Evolutionary conservation across 2,113 vertebrate species (phyloP).

Genomic region (Hyaena hyaena): DNA sequence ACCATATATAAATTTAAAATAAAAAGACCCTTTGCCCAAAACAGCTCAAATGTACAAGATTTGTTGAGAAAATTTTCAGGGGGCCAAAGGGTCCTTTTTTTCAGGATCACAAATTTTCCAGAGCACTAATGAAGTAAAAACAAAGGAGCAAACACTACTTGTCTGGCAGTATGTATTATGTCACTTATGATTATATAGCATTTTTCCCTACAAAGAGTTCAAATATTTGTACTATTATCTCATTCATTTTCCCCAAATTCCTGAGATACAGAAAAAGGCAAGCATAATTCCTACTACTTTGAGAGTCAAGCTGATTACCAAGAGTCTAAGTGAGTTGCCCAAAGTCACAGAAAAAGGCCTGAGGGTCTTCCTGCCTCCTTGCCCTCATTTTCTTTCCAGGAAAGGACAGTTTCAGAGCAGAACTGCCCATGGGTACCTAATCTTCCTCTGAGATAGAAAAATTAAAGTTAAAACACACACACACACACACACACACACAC

Average conservation of each 20-base stretch:
- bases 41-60: neutral
- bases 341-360: neutral
- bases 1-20: neutral
- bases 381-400: neutral
- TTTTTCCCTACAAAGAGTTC: neutral
- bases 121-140: neutral
- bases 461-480: neutral
- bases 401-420: neutral
- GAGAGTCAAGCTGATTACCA: neutral
- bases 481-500: too few relatives aligned
- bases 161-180: neutral
- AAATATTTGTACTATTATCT: neutral
- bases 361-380: neutral
- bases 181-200: neutral
- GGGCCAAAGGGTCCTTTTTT: neutral
- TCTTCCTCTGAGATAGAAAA: neutral
- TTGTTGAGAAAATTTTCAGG: neutral
- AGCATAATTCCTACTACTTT: neutral
- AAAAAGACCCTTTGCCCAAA: neutral
- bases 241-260: neutral
- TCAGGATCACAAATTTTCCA: neutral
- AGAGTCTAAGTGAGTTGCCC: neutral
- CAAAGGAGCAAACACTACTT: neutral
- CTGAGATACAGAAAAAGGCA: neutral
- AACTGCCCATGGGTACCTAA: neutral